Conservation (phyloP, 2,888 invertebrate genomes). For the Holacanthella duospinosa region DNA sequence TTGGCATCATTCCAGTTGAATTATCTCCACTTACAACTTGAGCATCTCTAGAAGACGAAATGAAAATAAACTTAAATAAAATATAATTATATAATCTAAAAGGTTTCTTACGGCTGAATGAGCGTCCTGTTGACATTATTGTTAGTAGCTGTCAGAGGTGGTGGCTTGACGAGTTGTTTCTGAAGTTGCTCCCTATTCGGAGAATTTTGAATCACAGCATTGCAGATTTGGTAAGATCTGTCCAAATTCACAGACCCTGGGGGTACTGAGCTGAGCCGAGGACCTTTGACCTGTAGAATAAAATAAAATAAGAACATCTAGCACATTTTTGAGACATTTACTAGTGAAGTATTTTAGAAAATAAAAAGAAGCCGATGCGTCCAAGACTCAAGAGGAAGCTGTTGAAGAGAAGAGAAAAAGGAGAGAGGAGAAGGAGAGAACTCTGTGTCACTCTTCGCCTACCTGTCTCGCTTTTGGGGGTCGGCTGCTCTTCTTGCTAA, state of each 20-base stretch:
- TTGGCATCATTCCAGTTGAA: conserved; percentile 24
- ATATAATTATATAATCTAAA: background rate
- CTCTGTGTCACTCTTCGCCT: conserved; percentile 16
- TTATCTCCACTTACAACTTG: conserved; percentile 10
- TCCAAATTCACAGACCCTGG: conserved; percentile 86
- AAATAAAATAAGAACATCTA: background rate
- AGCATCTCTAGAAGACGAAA: background rate
- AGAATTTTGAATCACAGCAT: conserved; percentile 75
- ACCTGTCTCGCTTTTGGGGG: conserved; percentile 32
- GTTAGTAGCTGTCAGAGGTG: conserved; percentile 51
- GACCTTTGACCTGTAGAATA: background rate
- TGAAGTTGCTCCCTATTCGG: conserved; percentile 78
- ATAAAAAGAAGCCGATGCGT: background rate
- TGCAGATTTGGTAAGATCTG: conserved; percentile 79
- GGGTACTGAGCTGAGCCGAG: conserved; percentile 40
- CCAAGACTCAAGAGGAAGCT: background rate
- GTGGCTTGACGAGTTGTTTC: conserved; percentile 71
- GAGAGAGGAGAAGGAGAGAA: conserved; percentile 5
- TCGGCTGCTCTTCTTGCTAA: conserved; percentile 14
- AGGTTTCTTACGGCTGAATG: conserved; percentile 11
- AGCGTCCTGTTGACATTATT: background rate
- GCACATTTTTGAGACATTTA: background rate
- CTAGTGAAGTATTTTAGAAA: background rate
- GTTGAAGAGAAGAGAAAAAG: background rate
- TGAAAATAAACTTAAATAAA: background rate